phyloP scores from a whole-genome alignment of 2,797 vertebrate genomes.

The Sebastes steindachneri region DNA sequence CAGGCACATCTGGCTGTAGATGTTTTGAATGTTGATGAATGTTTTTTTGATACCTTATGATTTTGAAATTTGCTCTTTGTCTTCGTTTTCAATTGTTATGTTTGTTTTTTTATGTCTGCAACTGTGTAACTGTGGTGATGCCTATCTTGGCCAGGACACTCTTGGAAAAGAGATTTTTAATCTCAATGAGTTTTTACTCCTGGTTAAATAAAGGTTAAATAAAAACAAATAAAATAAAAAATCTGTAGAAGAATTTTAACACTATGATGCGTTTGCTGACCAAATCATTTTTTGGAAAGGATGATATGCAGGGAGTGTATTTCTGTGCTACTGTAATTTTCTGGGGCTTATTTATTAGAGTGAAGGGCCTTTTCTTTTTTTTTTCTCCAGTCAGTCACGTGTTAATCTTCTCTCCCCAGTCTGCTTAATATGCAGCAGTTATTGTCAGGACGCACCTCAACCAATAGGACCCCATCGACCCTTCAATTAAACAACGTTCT shows the following conservation, averaged over 20 bases:
- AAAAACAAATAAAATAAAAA: not conserved
- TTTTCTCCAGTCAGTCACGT: constrained; percentile 43
- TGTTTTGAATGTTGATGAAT: no score
- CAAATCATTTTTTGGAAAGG: not conserved
- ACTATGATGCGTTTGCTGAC: not conserved
- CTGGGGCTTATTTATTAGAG: not conserved
- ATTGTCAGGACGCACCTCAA: constrained; percentile 47
- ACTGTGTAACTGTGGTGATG: no score
- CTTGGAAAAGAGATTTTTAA: no score
- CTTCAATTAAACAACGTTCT: constrained; percentile 53
- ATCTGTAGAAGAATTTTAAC: not conserved
- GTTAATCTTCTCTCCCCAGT: constrained; percentile 41
- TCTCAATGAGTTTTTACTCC: no score
- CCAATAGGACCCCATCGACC: constrained; percentile 56
- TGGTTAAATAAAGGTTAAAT: no score
- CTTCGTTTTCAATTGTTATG: no score
- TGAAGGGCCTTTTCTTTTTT: constrained; percentile 11
- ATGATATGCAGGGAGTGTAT: not conserved
- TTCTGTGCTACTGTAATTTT: not conserved
- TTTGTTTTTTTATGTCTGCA: no score
- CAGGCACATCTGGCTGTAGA: no score
- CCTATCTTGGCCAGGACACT: no score
- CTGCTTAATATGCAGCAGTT: constrained; percentile 67
- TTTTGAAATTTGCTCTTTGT: no score
- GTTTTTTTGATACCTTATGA: no score